Base-by-base conservation (phyloP, 2,888 invertebrate species). In the Dolomedes plantarius region DNA sequence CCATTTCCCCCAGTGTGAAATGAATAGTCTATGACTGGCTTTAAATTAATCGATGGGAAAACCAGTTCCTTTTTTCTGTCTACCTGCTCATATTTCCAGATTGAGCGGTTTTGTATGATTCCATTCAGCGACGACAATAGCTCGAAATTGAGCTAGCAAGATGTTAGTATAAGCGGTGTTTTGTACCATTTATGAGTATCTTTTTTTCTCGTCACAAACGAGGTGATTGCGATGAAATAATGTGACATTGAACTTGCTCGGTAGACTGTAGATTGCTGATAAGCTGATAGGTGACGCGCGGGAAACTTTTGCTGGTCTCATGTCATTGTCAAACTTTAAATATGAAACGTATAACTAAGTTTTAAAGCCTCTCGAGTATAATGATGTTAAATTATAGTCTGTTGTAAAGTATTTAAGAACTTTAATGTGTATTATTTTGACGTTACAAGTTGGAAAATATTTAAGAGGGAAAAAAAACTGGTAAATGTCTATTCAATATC, bases 21-120 rank as follows among this genome's bases (percentile, higher is more conserved):
- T 81, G 68, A 75, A 75, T 69, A 69, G 68, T 36, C 56, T 56
- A 62, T 68, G 56, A 81, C 75, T 81, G 69, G 23, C 19, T 68
- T 69, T 29, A 75, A 75, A 81, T 75, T 81, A 81, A 81, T 81
- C 75, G 46, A 68, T 64, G 62, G 46, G 64, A 32, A 64, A 64
- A 32, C 31, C n/a, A n/a, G n/a, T 19, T 5, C 50, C 28, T 29
- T n/a, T 32, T 50, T 65, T 65, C 23, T 19, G 41, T 46, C 31
- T 62, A 68, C 50, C 50, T 62, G 28, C 31, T 36, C 39, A 1
- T 27, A 62, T 65, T 65, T 75, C 28, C 46, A 11, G 19, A 9
- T n/a, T 27, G 39, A 36, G 62, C 27, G 23, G 6, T 67, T 68
- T 65, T 75, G n/a, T n/a, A 78, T 27, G 39, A 6, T 0, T 5